A percentile compares a stretch with the other conserved stretches of the same genome.
These are phyloP conservation scores for Taphrorychus bicolor DNA, from an alignment of 2,888 invertebrate genomes.

Conservation along the genomic window DNA sequence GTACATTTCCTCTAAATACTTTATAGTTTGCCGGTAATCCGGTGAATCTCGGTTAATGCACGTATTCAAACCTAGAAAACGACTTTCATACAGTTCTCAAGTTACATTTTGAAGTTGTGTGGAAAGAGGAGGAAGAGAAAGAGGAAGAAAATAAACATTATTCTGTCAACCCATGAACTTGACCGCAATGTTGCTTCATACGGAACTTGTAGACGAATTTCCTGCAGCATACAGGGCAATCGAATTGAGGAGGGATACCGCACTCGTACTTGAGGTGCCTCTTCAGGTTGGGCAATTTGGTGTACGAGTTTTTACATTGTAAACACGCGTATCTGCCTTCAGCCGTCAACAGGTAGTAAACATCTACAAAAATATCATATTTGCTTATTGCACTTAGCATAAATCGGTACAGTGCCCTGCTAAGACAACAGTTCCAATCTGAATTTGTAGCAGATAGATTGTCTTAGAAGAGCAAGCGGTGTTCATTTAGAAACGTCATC, in stretches of 20 bases:
- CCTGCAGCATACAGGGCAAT: slow-evolving; percentile 38
- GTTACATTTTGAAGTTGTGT: too few species aligned
- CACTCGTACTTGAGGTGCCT: slow-evolving; percentile 79
- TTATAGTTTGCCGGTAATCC: slow-evolving; percentile 2
- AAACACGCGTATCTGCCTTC: slow-evolving; percentile 58
- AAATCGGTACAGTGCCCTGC: too few species aligned
- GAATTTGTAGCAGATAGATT: too few species aligned
- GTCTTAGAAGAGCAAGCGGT: too few species aligned
- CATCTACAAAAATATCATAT: too few species aligned
- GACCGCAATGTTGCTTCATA: slow-evolving; percentile 29
- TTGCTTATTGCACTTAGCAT: too few species aligned
- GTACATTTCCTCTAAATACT: slow-evolving; percentile 25
- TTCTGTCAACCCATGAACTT: neutral
- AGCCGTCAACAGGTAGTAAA: slow-evolving; percentile 15
- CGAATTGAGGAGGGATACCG: slow-evolving; percentile 52
- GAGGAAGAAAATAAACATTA: neutral
- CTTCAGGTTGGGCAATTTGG: slow-evolving; percentile 72
- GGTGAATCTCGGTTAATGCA: neutral
- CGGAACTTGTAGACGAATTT: slow-evolving; percentile 40
- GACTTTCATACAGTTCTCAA: too few species aligned
- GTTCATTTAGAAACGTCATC: too few species aligned
- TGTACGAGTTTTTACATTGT: slow-evolving; percentile 78
- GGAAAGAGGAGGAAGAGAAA: too few species aligned
- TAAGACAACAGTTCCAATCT: too few species aligned
- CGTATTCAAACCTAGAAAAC: neutral